Evolutionary conservation across 64 coral and sea anemone species (phyloP), one percentile per base, ranked within the genome.

Genomic region (Stylophora pistillata): DNA sequence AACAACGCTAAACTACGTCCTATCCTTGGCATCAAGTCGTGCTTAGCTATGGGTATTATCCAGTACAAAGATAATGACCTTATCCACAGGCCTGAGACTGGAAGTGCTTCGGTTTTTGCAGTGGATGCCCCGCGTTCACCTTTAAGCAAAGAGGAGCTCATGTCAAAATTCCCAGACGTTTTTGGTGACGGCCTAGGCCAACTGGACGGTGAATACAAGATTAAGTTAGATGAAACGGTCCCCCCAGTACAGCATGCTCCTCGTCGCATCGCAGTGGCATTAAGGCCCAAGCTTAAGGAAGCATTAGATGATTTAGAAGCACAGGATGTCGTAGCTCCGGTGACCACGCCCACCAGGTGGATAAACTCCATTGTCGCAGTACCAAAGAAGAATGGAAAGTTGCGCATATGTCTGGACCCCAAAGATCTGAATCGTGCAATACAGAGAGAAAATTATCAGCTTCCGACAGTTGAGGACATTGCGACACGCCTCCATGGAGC

Each of bases 21-120:
- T 1, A 74, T 88, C 13, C 53, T 88, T 0, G 71, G 72, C 0
- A 27, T 34, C 25, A 88, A 55, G 53, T 31, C 72, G 0, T 88
- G 86, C 20, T 0, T 88, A 20, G 70, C 68, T 6, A 88, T 75
- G 86, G 58, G 58, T 3, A 88, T 77, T 14, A 76, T 88, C 21
- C 21, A 56, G 55, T 88, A 88, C 30, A 53, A 55, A 0, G 86
- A 88, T 58, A 88, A 88, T 55, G 83, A 86, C 47, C 57, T 58
- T 4, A 53, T 88, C 16, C 55, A 76, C 55, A 56, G 60, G 30
- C 86, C 86, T 9, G 12, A 63, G 16, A 41, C 72, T 30, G 65
- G 28, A 6, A 37, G 83, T 70, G 57, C 83, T 5, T 30, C 58
- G 33, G 63, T 86, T 69, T 86, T 71, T 62, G 30, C 83, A 7